Conservation (phyloP, 1,140 invertebrate species). For the Chrysopa pallens region DNA sequence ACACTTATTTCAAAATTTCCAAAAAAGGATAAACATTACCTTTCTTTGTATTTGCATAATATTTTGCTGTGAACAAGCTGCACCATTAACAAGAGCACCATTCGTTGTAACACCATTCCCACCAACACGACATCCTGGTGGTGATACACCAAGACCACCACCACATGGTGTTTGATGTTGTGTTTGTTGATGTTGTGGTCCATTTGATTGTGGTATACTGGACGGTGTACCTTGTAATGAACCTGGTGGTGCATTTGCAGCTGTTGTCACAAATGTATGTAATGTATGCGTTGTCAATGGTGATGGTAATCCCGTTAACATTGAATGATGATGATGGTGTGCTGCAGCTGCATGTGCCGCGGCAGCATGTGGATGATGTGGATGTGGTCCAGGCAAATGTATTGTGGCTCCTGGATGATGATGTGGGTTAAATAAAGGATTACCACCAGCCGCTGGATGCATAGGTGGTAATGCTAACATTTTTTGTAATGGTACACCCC, state of each 20-base stretch:
- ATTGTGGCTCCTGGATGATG: conserved; percentile 3
- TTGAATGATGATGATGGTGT: conserved; percentile 15
- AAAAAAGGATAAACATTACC: no score
- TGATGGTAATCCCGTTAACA: conserved; percentile 18
- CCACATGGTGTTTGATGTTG: not conserved
- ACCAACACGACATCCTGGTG: not conserved
- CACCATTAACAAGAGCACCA: no score
- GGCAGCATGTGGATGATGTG: conserved; percentile 8
- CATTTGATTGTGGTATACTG: not conserved
- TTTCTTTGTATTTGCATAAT: no score
- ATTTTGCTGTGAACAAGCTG: no score
- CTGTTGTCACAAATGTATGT: conserved; percentile 17
- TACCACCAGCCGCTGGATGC: conserved; percentile 12
- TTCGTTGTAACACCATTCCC: no score
- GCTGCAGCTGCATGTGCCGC: conserved; percentile 16
- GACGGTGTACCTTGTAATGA: not conserved
- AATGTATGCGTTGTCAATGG: conserved; percentile 16
- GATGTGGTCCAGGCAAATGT: conserved; percentile 1
- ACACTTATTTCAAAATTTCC: no score
- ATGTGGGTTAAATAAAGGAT: conserved; percentile 2
- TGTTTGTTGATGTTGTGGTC: conserved; percentile 1
- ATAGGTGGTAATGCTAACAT: conserved; percentile 28
- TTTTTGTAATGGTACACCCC: conserved; percentile 31
- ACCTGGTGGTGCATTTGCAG: conserved; percentile 6
- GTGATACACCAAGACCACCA: not conserved